These are phyloP conservation scores for Cyprinus carpio DNA, from an alignment of 2,113 vertebrate species.

Conservation along the genomic window DNA sequence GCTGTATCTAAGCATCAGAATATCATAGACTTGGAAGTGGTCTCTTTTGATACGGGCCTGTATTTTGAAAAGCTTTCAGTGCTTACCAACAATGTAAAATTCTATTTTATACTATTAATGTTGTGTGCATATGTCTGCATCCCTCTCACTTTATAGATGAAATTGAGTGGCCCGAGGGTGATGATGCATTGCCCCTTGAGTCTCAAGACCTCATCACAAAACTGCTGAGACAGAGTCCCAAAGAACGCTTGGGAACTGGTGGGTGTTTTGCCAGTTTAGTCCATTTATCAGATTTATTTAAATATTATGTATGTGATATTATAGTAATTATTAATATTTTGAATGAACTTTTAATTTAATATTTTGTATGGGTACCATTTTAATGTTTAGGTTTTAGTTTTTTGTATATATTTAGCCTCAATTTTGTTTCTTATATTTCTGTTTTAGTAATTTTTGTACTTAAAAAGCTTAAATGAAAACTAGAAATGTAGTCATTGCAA, in stretches of 20 bases:
- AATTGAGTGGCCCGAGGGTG: slow-evolving; percentile 93
- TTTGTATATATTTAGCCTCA: too few relatives aligned
- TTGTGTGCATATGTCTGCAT: neutral
- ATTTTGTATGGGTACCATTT: too few relatives aligned
- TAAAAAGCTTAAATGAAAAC: neutral
- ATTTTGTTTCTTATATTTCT: too few relatives aligned
- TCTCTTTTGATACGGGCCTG: neutral
- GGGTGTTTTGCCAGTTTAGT: slow-evolving; percentile 26
- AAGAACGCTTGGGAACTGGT: slow-evolving; percentile 94
- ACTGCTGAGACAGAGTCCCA: slow-evolving; percentile 84
- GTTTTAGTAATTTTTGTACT: neutral
- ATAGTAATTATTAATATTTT: neutral
- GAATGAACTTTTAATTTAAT: too few relatives aligned
- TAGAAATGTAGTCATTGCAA: too few relatives aligned
- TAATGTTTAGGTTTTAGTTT: too few relatives aligned
- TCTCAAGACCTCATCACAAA: slow-evolving; percentile 91
- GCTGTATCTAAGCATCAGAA: neutral
- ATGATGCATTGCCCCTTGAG: slow-evolving; percentile 85
- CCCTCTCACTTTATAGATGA: slow-evolving; percentile 77
- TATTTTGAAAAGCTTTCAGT: neutral
- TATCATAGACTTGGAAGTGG: neutral
- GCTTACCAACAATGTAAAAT: neutral
- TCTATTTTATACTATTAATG: neutral
- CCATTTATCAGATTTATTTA: neutral
- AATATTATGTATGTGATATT: neutral